Conservation (phyloP, 1,140 invertebrate species). For the Leguminivora glycinivorella region DNA sequence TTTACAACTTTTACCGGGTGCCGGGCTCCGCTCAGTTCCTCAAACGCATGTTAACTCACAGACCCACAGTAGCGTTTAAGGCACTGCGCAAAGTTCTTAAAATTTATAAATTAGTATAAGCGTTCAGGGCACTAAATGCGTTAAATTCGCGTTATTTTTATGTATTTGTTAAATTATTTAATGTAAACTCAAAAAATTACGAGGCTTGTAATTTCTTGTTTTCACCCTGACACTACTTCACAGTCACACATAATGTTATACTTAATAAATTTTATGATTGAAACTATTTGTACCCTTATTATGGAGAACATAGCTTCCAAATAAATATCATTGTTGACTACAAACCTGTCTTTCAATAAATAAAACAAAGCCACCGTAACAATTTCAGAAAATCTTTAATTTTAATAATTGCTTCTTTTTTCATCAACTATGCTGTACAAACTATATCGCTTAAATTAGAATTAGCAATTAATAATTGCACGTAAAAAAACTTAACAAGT, state of each 20-base stretch:
- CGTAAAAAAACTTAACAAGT: slow-evolving; percentile 79
- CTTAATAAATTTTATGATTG: slow-evolving; percentile 24
- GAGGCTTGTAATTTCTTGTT: slow-evolving; percentile 21
- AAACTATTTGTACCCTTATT: slow-evolving; percentile 26
- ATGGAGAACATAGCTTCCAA: slow-evolving; percentile 62
- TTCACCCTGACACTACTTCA: slow-evolving; percentile 24
- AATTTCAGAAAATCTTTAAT: slow-evolving; percentile 77
- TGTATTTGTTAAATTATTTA: slow-evolving; percentile 44
- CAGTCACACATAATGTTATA: slow-evolving; percentile 24
- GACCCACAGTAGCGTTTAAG: neutral
- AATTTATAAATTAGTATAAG: neutral
- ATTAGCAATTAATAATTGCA: slow-evolving; percentile 80
- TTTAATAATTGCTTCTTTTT: slow-evolving; percentile 78
- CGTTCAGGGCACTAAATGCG: neutral
- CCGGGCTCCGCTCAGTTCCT: neutral
- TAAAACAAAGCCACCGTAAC: slow-evolving; percentile 50
- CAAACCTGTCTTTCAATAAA: slow-evolving; percentile 32
- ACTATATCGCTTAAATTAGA: slow-evolving; percentile 78
- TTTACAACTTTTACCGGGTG: neutral
- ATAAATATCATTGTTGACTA: slow-evolving; percentile 77
- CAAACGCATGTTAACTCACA: neutral
- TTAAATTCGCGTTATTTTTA: slow-evolving; percentile 26
- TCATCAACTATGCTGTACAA: slow-evolving; percentile 78
- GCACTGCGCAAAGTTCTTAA: neutral
- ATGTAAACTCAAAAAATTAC: slow-evolving; percentile 18